Evolutionary conservation across 1,140 invertebrate species (phyloP).

Genomic region (Drosophila sulfurigaster): DNA sequence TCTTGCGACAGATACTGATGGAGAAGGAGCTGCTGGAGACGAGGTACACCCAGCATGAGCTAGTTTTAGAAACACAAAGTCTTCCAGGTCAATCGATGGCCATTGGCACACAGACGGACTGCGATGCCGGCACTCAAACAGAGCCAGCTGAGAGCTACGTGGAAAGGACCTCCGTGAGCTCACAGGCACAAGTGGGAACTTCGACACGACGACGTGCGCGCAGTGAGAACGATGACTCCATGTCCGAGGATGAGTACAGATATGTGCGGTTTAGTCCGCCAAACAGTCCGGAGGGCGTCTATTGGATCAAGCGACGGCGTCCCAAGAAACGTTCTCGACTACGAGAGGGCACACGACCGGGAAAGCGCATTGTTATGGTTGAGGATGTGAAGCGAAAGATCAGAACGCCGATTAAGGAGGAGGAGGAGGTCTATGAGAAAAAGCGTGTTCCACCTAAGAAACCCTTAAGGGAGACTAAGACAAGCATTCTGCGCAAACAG

Average conservation of each 20-base stretch:
- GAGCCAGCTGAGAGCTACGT: conserved; percentile 85
- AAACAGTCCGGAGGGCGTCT: conserved; percentile 85
- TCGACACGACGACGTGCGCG: conserved; percentile 87
- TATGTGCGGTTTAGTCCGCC: conserved; percentile 86
- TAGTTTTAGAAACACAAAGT: conserved; percentile 91
- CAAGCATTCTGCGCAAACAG: conserved; percentile 87
- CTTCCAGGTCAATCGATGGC: conserved; percentile 91
- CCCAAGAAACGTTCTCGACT: conserved; percentile 86
- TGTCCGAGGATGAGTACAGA: conserved; percentile 88
- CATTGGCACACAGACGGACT: conserved; percentile 92
- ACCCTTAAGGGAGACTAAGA: conserved; percentile 85
- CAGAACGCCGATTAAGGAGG: conserved; percentile 90
- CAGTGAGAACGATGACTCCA: conserved; percentile 91
- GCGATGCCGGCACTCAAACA: conserved; percentile 91
- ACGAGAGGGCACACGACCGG: conserved; percentile 71
- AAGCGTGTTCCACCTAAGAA: conserved; percentile 72
- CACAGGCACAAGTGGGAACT: conserved; percentile 60
- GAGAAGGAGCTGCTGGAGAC: conserved; percentile 88
- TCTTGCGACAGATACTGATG: conserved; percentile 89
- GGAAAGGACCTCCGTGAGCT: conserved; percentile 59
- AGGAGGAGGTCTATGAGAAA: conserved; percentile 85
- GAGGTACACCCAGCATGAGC: conserved; percentile 87
- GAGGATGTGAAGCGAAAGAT: conserved; percentile 88
- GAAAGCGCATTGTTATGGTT: conserved; percentile 86
- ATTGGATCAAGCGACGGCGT: conserved; percentile 86